A percentile compares a stretch with the other conserved stretches of the same genome.
These are phyloP conservation scores for Petrocephalus sullivani DNA, from an alignment of 2,797 vertebrate species.

Conservation along the genomic window DNA sequence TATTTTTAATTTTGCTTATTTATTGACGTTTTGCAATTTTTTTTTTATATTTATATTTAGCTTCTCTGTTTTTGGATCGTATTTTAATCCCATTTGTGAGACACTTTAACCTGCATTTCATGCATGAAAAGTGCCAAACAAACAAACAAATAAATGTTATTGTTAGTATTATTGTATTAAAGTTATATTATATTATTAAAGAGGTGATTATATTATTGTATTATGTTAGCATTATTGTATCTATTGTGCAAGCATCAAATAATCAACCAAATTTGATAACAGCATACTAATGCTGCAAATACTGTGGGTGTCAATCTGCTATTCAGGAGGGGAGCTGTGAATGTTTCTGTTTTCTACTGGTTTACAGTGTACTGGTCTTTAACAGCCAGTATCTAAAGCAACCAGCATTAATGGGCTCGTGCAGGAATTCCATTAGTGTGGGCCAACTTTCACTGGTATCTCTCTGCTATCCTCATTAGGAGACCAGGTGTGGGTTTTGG, in stretches of 20 bases:
- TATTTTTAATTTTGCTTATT: neutral
- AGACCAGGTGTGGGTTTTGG: constrained; percentile 28
- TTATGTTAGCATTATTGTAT: neutral
- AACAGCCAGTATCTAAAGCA: neutral
- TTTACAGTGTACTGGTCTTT: neutral
- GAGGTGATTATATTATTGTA: too few species aligned
- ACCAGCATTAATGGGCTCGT: neutral
- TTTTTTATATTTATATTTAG: neutral
- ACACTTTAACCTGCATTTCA: neutral
- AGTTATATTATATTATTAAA: too few species aligned
- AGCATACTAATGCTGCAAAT: neutral
- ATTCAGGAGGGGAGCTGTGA: neutral
- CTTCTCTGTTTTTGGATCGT: neutral
- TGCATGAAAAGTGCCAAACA: neutral
- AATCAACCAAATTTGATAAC: neutral
- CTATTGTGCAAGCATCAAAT: neutral
- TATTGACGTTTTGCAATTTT: neutral
- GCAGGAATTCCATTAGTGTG: neutral
- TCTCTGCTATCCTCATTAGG: neutral
- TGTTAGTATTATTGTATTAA: neutral
- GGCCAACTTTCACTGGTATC: neutral
- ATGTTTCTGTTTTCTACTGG: neutral
- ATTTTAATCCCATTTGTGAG: neutral
- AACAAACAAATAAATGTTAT: neutral
- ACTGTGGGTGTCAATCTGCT: neutral